These are phyloP conservation scores for Huso huso DNA, from an alignment of 2,797 vertebrate genomes.

Conservation along the genomic window DNA sequence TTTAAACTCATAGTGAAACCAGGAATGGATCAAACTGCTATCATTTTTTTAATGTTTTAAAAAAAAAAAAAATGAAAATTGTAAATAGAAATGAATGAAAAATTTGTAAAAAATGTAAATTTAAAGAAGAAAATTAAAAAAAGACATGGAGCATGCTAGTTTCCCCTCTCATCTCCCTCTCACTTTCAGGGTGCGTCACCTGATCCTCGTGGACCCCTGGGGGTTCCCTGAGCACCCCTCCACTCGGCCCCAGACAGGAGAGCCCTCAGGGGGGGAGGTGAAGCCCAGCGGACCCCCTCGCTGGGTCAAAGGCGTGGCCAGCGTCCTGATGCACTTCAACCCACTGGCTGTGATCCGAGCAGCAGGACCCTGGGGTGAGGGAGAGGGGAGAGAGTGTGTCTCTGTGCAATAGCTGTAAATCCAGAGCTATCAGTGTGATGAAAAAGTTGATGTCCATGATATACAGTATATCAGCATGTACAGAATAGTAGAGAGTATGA, in stretches of 20 bases:
- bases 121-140: too few species aligned
- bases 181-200: slow-evolving; percentile 67
- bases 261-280: slow-evolving; percentile 25
- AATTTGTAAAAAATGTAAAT: too few species aligned
- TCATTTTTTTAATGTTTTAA: slow-evolving; percentile 2
- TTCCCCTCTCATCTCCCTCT: slow-evolving; percentile 5
- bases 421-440: too few species aligned
- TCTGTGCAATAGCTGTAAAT: neutral
- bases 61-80: too few species aligned
- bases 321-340: slow-evolving; percentile 68
- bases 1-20: too few species aligned
- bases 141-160: neutral
- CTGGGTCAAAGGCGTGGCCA: slow-evolving; percentile 64
- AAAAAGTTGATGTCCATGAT: neutral
- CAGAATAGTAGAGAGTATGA: too few species aligned
- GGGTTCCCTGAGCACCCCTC: slow-evolving; percentile 66
- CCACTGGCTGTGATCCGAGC: slow-evolving; percentile 78
- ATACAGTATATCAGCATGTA: neutral
- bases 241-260: slow-evolving; percentile 14
- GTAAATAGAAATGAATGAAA: too few species aligned
- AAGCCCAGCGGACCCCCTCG: slow-evolving; percentile 54
- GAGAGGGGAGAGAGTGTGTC: neutral
- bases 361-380: slow-evolving; percentile 76
- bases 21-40: neutral
- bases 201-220: slow-evolving; percentile 85